Evolutionary conservation across 2,797 vertebrate species (phyloP).

Genomic region (Adelosebastes latens): DNA sequence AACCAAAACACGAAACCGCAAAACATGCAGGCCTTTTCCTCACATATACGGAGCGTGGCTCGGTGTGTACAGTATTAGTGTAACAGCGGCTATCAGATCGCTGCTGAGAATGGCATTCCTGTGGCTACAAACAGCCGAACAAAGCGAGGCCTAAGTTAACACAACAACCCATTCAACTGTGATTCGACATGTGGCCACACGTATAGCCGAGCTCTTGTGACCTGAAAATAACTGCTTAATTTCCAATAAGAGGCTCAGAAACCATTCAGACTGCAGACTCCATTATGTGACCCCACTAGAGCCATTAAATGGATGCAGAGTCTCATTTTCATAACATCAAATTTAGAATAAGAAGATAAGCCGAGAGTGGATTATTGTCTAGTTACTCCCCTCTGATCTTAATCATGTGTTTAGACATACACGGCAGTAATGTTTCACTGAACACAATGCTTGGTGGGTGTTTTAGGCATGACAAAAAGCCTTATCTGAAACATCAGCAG

Average conservation of each 20-base stretch:
- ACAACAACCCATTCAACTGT: conserved; percentile 8
- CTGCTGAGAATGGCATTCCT: conserved; percentile 52
- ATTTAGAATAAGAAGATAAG: background rate
- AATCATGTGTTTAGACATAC: background rate
- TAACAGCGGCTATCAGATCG: conserved; percentile 18
- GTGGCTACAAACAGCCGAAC: conserved; percentile 21
- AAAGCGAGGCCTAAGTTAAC: conserved; percentile 8
- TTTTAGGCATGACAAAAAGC: background rate
- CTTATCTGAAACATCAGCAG: background rate
- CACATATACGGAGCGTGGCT: background rate
- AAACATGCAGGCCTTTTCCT: background rate
- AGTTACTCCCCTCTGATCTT: background rate
- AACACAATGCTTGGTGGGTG: background rate
- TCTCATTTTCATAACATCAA: background rate
- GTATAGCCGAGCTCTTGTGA: background rate
- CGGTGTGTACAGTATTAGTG: background rate
- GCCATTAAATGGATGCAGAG: background rate
- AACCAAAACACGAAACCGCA: background rate
- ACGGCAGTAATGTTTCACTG: background rate
- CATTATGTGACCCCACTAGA: background rate
- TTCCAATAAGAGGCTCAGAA: conserved; percentile 24
- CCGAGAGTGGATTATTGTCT: background rate
- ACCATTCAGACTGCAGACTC: background rate
- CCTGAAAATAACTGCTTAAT: conserved; percentile 8
- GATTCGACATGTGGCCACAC: conserved; percentile 44